These are phyloP conservation scores for Limnothrissa miodon DNA, from an alignment of 2,113 vertebrate species.

Conservation along the genomic window DNA sequence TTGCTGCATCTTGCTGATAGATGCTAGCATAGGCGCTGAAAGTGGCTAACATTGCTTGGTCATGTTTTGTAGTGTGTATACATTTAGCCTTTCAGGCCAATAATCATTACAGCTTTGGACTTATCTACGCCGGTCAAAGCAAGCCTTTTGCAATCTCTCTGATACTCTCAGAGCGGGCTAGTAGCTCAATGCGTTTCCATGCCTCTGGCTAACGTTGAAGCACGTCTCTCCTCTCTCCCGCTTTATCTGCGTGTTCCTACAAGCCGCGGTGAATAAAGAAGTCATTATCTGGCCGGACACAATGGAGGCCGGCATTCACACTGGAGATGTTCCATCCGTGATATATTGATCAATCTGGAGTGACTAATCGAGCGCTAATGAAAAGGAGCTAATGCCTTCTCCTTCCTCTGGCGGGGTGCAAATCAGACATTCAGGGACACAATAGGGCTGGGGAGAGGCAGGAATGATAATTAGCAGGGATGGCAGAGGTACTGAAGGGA, in stretches of 20 bases:
- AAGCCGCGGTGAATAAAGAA: conserved; percentile 62
- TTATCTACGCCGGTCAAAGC: background rate
- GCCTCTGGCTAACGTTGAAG: background rate
- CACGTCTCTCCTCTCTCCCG: conserved; percentile 44
- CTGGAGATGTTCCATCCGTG: conserved; percentile 92
- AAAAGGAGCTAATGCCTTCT: conserved; percentile 86
- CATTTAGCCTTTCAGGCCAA: background rate
- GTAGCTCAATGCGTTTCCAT: background rate
- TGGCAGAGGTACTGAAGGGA: conserved; percentile 63
- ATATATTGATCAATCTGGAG: conserved; percentile 91
- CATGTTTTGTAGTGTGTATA: background rate
- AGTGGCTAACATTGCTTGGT: background rate
- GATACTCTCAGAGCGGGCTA: background rate
- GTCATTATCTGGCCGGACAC: conserved; percentile 9
- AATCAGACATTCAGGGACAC: conserved; percentile 79
- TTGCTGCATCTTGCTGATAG: too few relatives aligned
- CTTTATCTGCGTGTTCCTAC: conserved; percentile 96
- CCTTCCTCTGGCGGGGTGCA: conserved; percentile 83
- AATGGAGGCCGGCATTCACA: conserved; percentile 86
- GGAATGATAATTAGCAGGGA: conserved; percentile 81
- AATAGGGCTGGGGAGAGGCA: conserved; percentile 74
- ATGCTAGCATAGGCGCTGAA: too few relatives aligned
- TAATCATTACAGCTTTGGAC: background rate
- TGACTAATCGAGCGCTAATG: conserved; percentile 86
- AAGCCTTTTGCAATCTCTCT: background rate